Base-by-base conservation (phyloP, 2,888 invertebrate species). In the Eupithecia exiguata region DNA sequence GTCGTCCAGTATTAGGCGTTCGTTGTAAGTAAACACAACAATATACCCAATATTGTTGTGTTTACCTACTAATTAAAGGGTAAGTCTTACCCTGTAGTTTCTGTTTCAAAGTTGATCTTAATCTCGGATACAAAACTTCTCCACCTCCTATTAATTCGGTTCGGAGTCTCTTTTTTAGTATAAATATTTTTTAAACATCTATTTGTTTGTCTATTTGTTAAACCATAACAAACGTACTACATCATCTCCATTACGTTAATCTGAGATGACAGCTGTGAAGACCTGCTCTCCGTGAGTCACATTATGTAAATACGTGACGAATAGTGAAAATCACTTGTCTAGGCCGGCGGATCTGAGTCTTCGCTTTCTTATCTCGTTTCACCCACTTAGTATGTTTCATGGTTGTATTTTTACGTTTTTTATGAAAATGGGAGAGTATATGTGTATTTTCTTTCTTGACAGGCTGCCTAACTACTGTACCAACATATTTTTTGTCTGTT, bases 251-350 rank as follows among this genome's bases (percentile, higher is more conserved):
- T 74, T 70, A 76, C 61, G 72, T 78, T 75, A 74, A 18, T 66
- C 69, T 58, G 49, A 61, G 63, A 58, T 70, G 75, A 58, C 75
- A 73, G 69, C 69, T 68, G 76, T 69, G 36, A n/a, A 69, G 78
- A 76, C 78, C 78, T 71, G 79, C 78, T 78, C 67, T 65, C 68
- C 49, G 46, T 86, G 84, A 87, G 77, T 84, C 85, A 84, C 79
- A 74, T 88, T 85, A 87, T 85, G 87, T 83, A 86, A 87, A 88
- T 81, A 81, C 69, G 83, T 87, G 87, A 88, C 87, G 83, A 87
- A 86, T 84, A 78, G 84, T 77, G 84, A 87, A 86, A 84, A 84
- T 80, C 78, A 71, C 76, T 72, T 75, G 80, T 82, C 82, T 83
- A 73, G 81, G 83, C 79, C 78, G 80, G 77, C 82, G 81, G 79